A percentile compares a stretch with the other conserved stretches of the same genome.
phyloP scores from a whole-genome alignment of 2,797 vertebrate genomes.

The Centropyge bicolor region DNA sequence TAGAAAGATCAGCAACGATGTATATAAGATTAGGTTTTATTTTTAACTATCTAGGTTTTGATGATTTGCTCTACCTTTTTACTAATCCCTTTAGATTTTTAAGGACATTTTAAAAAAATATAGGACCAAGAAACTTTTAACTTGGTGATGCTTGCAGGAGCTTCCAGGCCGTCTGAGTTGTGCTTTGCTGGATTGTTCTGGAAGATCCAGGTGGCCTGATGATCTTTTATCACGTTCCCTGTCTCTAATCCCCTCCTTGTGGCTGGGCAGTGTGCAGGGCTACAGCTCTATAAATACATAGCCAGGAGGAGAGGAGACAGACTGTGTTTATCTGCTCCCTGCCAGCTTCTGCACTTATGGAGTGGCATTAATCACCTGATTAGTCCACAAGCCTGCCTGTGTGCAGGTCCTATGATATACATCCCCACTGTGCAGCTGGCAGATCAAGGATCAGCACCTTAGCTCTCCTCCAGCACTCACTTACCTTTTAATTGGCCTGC shows the following conservation, averaged over 20 bases:
- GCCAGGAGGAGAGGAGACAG: constrained; percentile 71
- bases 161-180: constrained; percentile 22
- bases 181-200: constrained; percentile 55
- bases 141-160: constrained; percentile 27
- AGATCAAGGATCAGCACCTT: constrained; percentile 64
- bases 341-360: constrained; percentile 81
- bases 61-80: constrained; percentile 14
- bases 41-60: not conserved
- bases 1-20: constrained; percentile 5
- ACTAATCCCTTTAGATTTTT: constrained; percentile 6
- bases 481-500: constrained; percentile 72
- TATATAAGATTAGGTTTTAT: constrained; percentile 3
- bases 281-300: constrained; percentile 78
- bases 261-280: constrained; percentile 58
- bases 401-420: constrained; percentile 72
- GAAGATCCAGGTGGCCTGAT: constrained; percentile 73
- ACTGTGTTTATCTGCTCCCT: constrained; percentile 82
- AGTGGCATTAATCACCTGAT: constrained; percentile 85
- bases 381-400: constrained; percentile 72
- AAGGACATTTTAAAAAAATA: not conserved
- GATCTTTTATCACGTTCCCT: constrained; percentile 76
- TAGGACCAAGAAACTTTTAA: constrained; percentile 8
- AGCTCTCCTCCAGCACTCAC: constrained; percentile 47
- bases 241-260: constrained; percentile 76
- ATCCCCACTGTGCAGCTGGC: constrained; percentile 65